Conservation (phyloP, 2,113 vertebrate genomes). For the Prunella fulvescens region DNA sequence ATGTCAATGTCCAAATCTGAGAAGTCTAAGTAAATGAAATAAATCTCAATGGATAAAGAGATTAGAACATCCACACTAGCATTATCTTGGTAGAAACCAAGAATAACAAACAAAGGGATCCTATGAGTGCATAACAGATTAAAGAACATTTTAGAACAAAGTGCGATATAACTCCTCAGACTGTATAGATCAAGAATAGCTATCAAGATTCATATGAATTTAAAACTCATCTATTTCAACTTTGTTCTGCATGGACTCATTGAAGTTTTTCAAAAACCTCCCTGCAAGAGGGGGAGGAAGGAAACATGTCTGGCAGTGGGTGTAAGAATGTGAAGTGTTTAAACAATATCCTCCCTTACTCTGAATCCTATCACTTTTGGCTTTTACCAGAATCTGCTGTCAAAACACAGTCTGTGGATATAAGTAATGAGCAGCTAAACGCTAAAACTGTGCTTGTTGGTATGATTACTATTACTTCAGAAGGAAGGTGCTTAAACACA, state of each 20-base stretch:
- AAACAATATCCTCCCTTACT: not conserved
- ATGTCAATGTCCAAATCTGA: not conserved
- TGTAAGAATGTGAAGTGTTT: not conserved
- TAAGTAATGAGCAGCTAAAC: not conserved
- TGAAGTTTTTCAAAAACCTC: not conserved
- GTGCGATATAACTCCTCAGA: not conserved
- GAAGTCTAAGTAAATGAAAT: not conserved
- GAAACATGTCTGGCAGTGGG: not conserved
- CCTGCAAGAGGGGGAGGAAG: not conserved
- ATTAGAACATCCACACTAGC: not conserved
- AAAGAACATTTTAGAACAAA: not conserved
- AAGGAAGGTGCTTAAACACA: not conserved
- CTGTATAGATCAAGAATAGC: not conserved
- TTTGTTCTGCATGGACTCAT: not conserved
- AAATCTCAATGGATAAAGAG: not conserved
- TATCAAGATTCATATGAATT: not conserved
- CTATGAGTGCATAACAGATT: not conserved
- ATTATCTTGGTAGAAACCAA: not conserved
- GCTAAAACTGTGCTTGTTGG: not conserved
- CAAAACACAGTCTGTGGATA: not conserved
- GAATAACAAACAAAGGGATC: not conserved
- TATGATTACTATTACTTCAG: not conserved
- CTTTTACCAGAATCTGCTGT: not conserved
- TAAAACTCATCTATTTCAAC: not conserved
- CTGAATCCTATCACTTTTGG: not conserved